These are phyloP conservation scores for Orchestes rusci DNA, from an alignment of 2,888 invertebrate genomes.

Conservation along the genomic window DNA sequence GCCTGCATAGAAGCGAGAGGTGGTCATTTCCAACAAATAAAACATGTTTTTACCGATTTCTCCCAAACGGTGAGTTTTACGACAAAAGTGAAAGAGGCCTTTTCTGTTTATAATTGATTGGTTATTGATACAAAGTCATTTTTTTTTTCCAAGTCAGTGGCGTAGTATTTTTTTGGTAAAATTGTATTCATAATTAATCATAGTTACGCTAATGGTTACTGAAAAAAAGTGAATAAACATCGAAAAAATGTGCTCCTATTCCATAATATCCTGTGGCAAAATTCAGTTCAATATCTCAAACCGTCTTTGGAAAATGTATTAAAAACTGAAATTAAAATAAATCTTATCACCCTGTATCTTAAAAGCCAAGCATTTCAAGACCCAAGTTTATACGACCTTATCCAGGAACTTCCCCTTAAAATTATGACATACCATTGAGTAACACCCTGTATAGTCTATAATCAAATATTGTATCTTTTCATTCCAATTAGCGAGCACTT, in stretches of 20 bases:
- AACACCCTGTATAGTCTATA: too few relatives aligned
- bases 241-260: background rate
- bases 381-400: background rate
- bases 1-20: constrained; percentile 10
- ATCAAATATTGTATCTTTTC: too few relatives aligned
- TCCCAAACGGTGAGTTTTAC: background rate
- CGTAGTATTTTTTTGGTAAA: background rate
- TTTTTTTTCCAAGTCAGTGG: background rate
- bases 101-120: background rate
- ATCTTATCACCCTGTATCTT: background rate
- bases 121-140: background rate
- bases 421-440: background rate
- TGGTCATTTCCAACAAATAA: constrained; percentile 9
- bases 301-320: background rate
- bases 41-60: background rate
- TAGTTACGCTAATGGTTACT: background rate
- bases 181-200: background rate
- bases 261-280: background rate
- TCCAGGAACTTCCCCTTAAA: background rate
- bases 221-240: background rate
- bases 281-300: background rate
- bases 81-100: constrained; percentile 1
- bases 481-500: too few relatives aligned
- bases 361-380: background rate
- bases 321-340: background rate